Base-by-base conservation (phyloP, 1,140 invertebrate species). In the Drosophila burlai region DNA sequence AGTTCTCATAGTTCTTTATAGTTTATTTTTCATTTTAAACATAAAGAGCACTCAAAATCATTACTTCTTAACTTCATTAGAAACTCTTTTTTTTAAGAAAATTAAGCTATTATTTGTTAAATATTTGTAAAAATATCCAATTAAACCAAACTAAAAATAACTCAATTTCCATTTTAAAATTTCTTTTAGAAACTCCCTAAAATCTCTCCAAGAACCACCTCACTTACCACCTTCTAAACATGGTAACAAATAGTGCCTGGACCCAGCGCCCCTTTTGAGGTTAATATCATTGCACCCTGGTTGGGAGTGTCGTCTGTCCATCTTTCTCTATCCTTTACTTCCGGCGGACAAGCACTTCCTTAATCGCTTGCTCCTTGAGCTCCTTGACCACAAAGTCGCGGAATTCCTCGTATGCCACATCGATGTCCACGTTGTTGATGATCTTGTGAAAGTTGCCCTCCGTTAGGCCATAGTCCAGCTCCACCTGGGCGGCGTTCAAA, bases 401-500 rank as follows among this genome's bases (percentile, higher is more conserved):
- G 11, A 99, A 94, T 71, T 97, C 94, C 60, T 94, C 86, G 93
- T 99, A 99, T 13, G 98, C 97, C 76, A 95, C 95, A n/a, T 98
- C 97, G 29, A 99, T 93, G 76, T 97, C 95, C 87, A 99, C 97
- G 93, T 99, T 99, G n/a, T 97, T 94, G 59, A 99, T 96, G 4
- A 98, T 94, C 49, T 97, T 94, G 92, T 99, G 97, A 94, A 99
- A 99, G 81, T 98, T 97, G 11, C 96, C 97, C 7, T 95, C 95
- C 49, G 94, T 93, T 84, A 96, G 94, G 96, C 98, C 97, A 94
- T 97, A 99, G 91, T 96, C 95, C 42, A 99, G 94, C 93, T 99
- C 98, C 77, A 94, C 93, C 79, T 94, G 92, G 1, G 98, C 98
- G 57, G 94, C 94, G 26, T 95, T 93, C 10, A 99, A 93, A 74